Base-by-base conservation (phyloP, 2,888 invertebrate species). In the Meiosimyza decipiens region DNA sequence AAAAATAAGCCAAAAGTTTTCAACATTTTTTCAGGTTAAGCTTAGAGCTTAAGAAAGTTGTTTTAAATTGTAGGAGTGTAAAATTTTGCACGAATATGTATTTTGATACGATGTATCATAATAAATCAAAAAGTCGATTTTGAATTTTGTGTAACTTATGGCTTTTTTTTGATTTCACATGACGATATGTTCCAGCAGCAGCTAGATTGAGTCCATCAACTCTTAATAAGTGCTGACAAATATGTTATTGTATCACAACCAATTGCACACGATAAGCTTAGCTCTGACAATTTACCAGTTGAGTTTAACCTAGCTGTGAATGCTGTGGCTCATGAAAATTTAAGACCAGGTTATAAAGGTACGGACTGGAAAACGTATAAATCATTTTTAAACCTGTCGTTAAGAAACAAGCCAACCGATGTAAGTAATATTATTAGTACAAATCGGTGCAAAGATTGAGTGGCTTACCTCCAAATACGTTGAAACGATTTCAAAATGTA, bases 361-460 rank as follows among this genome's bases (percentile, higher is more conserved):
- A n/a, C 64, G 4, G 63, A 72, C 28, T 74, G 71, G 71, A 49
- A 47, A 15, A 13, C 22, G n/a, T 71, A 65, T 16, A 51, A 55
- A 13, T 22, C 47, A 50, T 50, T 18, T 55, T 54, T 71, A 13
- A 71, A 55, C 13, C 52, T 62, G 51, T 12, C 16, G 5, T 18
- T 70, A n/a, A 15, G 47, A 28, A 50, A 60, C 49, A 33, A 33
- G n/a, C 52, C 62, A 12, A 33, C 60, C n/a, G 55, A 70, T n/a
- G 16, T 51, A 60, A 16, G 28, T 3, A 33, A 33, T 15, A 33
- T 62, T 51, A 51, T 22, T 9, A n/a, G 5, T 7, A 15, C 50
- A 28, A 49, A 40, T 47, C 18, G 18, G 52, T 33, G 62, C 18
- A 3, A 7, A 52, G 13, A 13, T 70, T 2, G 33, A 6, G 51